A percentile compares a stretch with the other conserved stretches of the same genome.
Conservation (phyloP, 1,140 invertebrate species). For the Leptinotarsa defecta region DNA sequence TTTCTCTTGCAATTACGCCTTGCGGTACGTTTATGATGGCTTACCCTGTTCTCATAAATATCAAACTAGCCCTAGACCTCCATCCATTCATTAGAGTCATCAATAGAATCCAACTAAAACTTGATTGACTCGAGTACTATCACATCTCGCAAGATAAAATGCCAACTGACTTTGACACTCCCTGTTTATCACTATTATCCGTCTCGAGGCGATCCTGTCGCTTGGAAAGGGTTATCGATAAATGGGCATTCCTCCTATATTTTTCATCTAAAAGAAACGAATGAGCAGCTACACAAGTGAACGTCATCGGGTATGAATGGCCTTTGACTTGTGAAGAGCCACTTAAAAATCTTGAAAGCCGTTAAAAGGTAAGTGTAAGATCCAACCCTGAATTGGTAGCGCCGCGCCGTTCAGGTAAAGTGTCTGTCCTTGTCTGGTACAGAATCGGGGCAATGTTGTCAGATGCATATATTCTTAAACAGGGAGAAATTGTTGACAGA, state of each 20-base stretch:
- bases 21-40: no score
- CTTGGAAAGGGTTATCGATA: not conserved
- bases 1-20: no score
- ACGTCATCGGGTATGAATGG: conserved; percentile 10
- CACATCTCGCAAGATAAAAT: no score
- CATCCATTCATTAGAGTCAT: no score
- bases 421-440: conserved; percentile 17
- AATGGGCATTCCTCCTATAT: not conserved
- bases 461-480: not conserved
- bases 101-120: no score
- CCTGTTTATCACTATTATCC: no score
- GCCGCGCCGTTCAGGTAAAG: conserved; percentile 31
- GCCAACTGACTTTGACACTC: no score
- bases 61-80: no score
- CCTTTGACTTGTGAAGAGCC: conserved; percentile 8
- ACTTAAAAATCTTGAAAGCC: conserved; percentile 17
- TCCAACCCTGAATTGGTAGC: conserved; percentile 26
- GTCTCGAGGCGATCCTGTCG: not conserved
- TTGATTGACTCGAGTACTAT: no score
- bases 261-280: not conserved
- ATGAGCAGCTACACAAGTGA: conserved; percentile 10
- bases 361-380: conserved; percentile 20
- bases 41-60: no score
- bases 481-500: not conserved
- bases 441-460: conserved; percentile 10